Base-by-base conservation (phyloP, 2,797 vertebrate genomes). In the Salarias fasciatus region DNA sequence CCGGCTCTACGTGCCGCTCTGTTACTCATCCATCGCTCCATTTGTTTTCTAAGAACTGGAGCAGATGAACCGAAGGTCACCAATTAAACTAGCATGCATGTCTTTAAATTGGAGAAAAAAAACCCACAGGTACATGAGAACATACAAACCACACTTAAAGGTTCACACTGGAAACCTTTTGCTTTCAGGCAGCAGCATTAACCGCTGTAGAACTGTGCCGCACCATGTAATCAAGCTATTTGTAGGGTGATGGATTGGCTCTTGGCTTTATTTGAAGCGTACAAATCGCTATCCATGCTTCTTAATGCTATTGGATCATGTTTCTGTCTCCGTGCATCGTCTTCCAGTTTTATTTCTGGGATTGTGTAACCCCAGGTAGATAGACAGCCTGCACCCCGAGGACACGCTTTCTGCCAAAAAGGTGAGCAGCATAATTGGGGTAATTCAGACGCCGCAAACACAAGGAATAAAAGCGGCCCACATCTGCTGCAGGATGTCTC, bases 371-470 rank as follows among this genome's bases (percentile, higher is more conserved):
- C 24, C 6, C 11, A 37, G 11, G 45, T 46, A 59, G 44, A 40
- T n/a, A 57, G 53, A 36, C 18, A 54, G 13, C 0, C 8, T 42
- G 59, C 36, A 40, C 51, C 48, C 69, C 40, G 29, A 67, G 28
- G 66, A 51, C 42, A 53, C 31, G 11, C 41, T 53, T 10, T 62
- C 64, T 59, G 53, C 48, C 10, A 54, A 54, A 53, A 38, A 52
- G 58, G 53, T 76, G 38, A 58, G 40, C 31, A 12, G 47, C 5
- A 55, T 51, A 50, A 63, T 65, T 36, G 10, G 6, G 13, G 5
- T 29, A 48, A 70, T 44, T 63, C 54, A 67, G 31, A 63, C 33
- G 24, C 31, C 11, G 40, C 53, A 46, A n/a, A 56, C 10, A 67
- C 55, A 50, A 50, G 2, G 0, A 67, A 67, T 6, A 28, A 41